Evolutionary conservation across 2,888 invertebrate species (phyloP), one percentile per base, ranked within the genome.

Genomic region (Ditylenchus weischeri): DNA sequence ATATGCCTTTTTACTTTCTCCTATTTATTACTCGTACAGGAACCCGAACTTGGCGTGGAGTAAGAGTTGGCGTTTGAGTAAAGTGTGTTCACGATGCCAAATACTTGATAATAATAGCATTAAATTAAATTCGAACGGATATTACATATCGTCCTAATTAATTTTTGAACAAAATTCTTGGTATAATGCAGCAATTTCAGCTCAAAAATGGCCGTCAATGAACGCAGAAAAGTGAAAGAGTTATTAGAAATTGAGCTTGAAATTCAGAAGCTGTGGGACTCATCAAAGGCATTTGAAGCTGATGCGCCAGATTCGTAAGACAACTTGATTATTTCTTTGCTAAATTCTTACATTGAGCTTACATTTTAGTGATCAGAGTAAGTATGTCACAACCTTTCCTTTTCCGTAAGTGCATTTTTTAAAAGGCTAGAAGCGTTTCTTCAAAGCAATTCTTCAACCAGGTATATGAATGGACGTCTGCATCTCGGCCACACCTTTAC

Each of bases 141-240:
- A 5, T 29, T 29, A 29, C 29, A 29, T 29, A 29, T 29, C 5
- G 29, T 29, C 29, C 5, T 5, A 5, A 29, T 29, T 29, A 4
- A 29, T 29, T 4, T 29, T 29, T 5, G 29, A 29, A 4, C 29
- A 29, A 5, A 29, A 29, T 5, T 29, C 29, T 29, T 29, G 5
- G 29, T 29, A 29, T 29, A 29, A 29, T 43, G 43, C 11, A 43
- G 43, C 4, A 54, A 23, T 54, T 54, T 54, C 21, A 29, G 54
- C 2, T 54, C n/a, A n/a, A 54, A 10, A 29, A 59, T 59, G 59
- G 50, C 59, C 21, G 57, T 62, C 11, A 96, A 95, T 85, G 93
- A 93, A 59, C 93, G 93, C n/a, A 92, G 91, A 78, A 96, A 96
- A 86, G 91, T 96, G 51, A 90, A 91, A 83, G 92, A 91, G 83